Base-by-base conservation (phyloP, 2,888 invertebrate genomes). In the Netelia fuscicornis region DNA sequence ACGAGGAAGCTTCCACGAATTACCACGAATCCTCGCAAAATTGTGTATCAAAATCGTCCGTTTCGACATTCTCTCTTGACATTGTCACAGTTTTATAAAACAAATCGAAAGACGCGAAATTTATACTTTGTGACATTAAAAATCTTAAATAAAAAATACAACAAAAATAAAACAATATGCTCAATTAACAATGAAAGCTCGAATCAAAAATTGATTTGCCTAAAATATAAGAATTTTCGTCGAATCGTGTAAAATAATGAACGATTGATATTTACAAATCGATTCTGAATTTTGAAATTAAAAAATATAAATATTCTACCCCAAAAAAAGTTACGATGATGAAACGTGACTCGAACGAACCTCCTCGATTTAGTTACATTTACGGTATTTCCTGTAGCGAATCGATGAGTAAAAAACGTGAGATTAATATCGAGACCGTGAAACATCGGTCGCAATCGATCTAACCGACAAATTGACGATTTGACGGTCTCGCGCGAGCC, bases 1-100 rank as follows among this genome's bases (percentile, higher is more conserved):
- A 87, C 86, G 86, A 82, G 68, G 58, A 70, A 78, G 82, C 80
- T 65, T 70, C 77, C 70, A 62, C 70, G 78, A 82, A 78, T 80
- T 84, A 81, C 62, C 68, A 78, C 77, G 60, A 23, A 52, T 84
- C 71, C 67, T 75, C 81, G 23, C 65, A 42, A 68, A 83, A 86
- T 79, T 83, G 44, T 30, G 62, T 62, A 17, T 10, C 30, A 42
- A 23, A 17, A 54, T 6, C 44, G 58, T 6, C 23, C 42, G 44
- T 8, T 10, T 10, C 25, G 10, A 56, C 77, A 17, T 77, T 44
- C 44, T 71, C 48, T 30, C n/a, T 10, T 52, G 30, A 23, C 42
- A 42, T 70, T 42, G 13, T 13, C 2, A 20, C 10, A 64, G n/a
- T 11, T 9, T 10, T n/a, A 20, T 60, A 9, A 20, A 3, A 10